Percentiles rank a stretch among this genome's conserved stretches.
phyloP scores from a whole-genome alignment of 2,888 invertebrate species.

The Scaptomyza parva region DNA sequence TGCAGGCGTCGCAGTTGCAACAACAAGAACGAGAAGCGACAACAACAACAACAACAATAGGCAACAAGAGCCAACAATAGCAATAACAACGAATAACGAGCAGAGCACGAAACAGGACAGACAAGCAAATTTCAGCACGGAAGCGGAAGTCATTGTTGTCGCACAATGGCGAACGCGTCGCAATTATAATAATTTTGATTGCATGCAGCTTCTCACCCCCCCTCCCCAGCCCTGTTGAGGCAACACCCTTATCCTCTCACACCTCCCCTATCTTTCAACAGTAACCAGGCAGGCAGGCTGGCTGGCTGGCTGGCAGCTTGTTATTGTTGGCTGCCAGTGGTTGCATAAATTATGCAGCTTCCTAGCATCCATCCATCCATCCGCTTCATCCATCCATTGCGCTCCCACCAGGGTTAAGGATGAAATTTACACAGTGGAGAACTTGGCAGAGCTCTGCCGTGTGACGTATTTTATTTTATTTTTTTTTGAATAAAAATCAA shows the following conservation, averaged over 20 bases:
- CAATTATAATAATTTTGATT: constrained; percentile 83
- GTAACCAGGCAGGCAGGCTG: too few species aligned
- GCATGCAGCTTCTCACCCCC: constrained; percentile 60
- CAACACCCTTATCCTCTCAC: not conserved
- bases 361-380: constrained; percentile 18
- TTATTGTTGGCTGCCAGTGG: constrained; percentile 65
- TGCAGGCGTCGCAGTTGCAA: constrained; percentile 52
- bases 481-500: constrained; percentile 4
- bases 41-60: constrained; percentile 13
- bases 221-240: too few species aligned
- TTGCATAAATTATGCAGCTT: constrained; percentile 65
- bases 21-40: constrained; percentile 16
- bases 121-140: constrained; percentile 78
- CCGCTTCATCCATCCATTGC: not conserved
- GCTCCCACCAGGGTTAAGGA: not conserved
- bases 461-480: not conserved
- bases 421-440: not conserved
- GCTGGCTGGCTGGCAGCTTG: constrained; percentile 34
- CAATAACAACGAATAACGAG: constrained; percentile 33
- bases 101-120: constrained; percentile 35
- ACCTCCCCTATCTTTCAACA: too few species aligned
- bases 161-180: constrained; percentile 81
- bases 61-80: constrained; percentile 1
- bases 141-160: constrained; percentile 83
- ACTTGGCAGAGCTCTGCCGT: not conserved